Conservation (phyloP, 2,113 vertebrate species). For the Osmerus eperlanus region DNA sequence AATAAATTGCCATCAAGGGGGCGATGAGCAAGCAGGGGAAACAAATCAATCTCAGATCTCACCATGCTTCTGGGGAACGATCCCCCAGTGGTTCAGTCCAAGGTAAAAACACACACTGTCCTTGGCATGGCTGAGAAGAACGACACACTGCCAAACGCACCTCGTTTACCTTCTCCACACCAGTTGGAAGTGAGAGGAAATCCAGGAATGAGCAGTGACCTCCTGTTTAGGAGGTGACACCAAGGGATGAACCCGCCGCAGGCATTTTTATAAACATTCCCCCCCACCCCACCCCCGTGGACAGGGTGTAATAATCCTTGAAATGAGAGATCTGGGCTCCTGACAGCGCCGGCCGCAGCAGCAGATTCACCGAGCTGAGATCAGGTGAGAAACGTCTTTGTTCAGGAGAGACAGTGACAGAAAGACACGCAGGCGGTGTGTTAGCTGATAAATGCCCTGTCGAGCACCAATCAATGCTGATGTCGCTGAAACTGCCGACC, state of each 20-base stretch:
- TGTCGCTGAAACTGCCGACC: not conserved
- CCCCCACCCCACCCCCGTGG: slow-evolving; percentile 11
- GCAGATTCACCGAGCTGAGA: slow-evolving; percentile 27
- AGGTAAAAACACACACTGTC: slow-evolving; percentile 24
- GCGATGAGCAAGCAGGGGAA: slow-evolving; percentile 38
- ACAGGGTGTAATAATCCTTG: slow-evolving; percentile 42
- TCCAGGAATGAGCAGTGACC: slow-evolving; percentile 26
- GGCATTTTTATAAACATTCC: slow-evolving; percentile 46
- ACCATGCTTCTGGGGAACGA: slow-evolving; percentile 36
- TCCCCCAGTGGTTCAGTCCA: slow-evolving; percentile 32
- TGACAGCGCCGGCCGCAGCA: slow-evolving; percentile 4
- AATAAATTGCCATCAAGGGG: slow-evolving; percentile 32
- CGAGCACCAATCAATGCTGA: slow-evolving; percentile 5
- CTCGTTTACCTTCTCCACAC: slow-evolving; percentile 8
- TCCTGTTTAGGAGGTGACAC: slow-evolving; percentile 53
- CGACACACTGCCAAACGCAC: slow-evolving; percentile 26
- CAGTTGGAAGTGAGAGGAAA: slow-evolving; percentile 47
- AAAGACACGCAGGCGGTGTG: not conserved
- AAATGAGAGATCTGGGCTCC: slow-evolving; percentile 35
- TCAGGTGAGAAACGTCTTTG: slow-evolving; percentile 40
- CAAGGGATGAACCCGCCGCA: slow-evolving; percentile 45
- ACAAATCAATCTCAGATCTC: slow-evolving; percentile 52
- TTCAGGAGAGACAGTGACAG: slow-evolving; percentile 22
- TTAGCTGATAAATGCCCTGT: slow-evolving; percentile 16
- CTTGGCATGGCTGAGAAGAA: slow-evolving; percentile 9